Evolutionary conservation across 2,113 vertebrate genomes (phyloP), one percentile per base, ranked within the genome.

Genomic region (Eretmochelys imbricata): DNA sequence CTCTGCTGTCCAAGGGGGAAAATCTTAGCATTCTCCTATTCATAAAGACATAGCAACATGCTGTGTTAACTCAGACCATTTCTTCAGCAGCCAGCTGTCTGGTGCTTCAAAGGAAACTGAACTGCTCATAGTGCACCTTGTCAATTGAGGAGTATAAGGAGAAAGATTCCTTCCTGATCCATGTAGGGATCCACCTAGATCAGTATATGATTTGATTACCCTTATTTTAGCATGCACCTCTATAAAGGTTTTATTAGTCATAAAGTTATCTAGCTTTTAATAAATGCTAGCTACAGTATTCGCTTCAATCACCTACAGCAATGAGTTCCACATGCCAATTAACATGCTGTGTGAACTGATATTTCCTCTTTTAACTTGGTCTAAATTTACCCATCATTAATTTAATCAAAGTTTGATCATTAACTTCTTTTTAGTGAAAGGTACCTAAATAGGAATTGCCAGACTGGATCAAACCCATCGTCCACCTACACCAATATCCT

Each of bases 221-320:
- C 2, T 55, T 19, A 16, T 11, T 8, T 72, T 87, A 87, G 75
- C 69, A 92, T 49, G 24, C 59, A 95, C 62, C 20, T 59, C 46
- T 80, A 27, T 79, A 82, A 88, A 72, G 8, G n/a, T 54, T 91
- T 86, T 83, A 84, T 54, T 89, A 17, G 27, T 65, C 59, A 91
- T 84, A 80, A 86, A 87, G 50, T 84, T 62, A 89, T 27, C 69
- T 55, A 86, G 57, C 49, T 86, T 91, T 93, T 89, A 84, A 84
- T 46, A 80, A 86, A 86, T 5, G 31, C 54, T 42, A 75, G n/a
- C 20, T 48, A 91, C 57, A 93, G 12, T 54, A 54, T 75, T 89
- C 75, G 57, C 27, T 31, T 89, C 82, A 80, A 35, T 49, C 46
- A 83, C 48, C 0, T 46, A 13, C 49, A 93, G 79, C 16, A 42